Evolutionary conservation across 1,140 invertebrate species (phyloP), one percentile per base, ranked within the genome.

Genomic region (Apolygus lucorum): DNA sequence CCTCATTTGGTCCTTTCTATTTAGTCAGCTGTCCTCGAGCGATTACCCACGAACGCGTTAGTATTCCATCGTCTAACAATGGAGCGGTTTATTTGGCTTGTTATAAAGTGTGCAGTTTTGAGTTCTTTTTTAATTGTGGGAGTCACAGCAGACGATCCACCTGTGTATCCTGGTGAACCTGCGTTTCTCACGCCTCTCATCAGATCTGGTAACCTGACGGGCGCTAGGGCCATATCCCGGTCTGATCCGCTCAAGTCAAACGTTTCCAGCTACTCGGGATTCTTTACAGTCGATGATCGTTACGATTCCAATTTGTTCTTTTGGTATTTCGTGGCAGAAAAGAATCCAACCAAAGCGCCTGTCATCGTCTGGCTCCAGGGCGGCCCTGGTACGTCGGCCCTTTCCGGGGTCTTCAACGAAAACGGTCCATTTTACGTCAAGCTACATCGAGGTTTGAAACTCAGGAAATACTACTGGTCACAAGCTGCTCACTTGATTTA

Each of bases 311-410:
- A 90, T 77, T 77, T 88, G 72, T 91, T 89, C 76, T 90, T 91
- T 78, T 90, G 89, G 89, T 90, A 86, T 76, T 90, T 90, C 74
- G 87, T 87, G 24, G 81, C 87, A 0, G 79, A 84, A 73, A 78
- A 73, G 1, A 28, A 70, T 1, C 8, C 17, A 28, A 54, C 25
- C 2, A 27, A 76, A 13, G 78, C 80, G 54, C 74, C 76, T 2
- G 84, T 93, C 71, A 79, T 93, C 17, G 77, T 95, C 17, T 95
- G 92, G 92, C 82, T 95, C 0, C 91, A 95, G 81, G 92, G 90
- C 64, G 85, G 90, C 8, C 93, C 92, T 0, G 92, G 92, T 0
- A 85, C 86, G 2, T 85, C 88, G 0, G 92, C 90, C 0, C 77
- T 95, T 26, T 90, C 87, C 75, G 92, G 90, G 0, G 78, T 95